A percentile compares a stretch with the other conserved stretches of the same genome.
phyloP scores from a whole-genome alignment of 2,113 vertebrate genomes.

The Solenodon paradoxus region DNA sequence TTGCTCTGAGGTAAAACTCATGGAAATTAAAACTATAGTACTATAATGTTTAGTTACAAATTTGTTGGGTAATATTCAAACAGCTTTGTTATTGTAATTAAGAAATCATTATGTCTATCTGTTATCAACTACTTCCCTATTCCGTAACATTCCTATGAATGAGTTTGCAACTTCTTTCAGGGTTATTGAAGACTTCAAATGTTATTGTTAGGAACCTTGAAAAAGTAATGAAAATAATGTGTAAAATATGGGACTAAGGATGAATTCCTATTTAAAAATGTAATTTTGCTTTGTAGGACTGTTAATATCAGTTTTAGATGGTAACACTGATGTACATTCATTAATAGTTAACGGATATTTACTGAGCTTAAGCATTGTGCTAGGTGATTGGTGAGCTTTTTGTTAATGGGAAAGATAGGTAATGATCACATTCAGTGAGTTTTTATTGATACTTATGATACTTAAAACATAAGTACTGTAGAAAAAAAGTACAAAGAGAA shows the following conservation, averaged over 20 bases:
- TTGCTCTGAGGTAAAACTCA: background rate
- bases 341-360: background rate
- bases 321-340: background rate
- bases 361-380: background rate
- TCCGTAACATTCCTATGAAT: fast-evolving
- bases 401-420: background rate
- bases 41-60: background rate
- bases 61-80: background rate
- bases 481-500: background rate
- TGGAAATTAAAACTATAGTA: background rate
- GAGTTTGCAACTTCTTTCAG: background rate
- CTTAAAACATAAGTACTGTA: background rate
- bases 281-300: background rate
- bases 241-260: background rate
- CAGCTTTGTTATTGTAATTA: background rate
- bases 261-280: background rate
- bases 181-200: background rate
- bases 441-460: background rate
- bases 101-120: conserved; percentile 22
- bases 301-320: background rate
- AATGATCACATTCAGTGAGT: background rate
- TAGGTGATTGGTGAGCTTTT: background rate
- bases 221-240: background rate
- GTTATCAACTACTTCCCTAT: background rate
- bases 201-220: background rate